Evolutionary conservation across 2,113 vertebrate species (phyloP).

Genomic region (Pachyramphus minor): DNA sequence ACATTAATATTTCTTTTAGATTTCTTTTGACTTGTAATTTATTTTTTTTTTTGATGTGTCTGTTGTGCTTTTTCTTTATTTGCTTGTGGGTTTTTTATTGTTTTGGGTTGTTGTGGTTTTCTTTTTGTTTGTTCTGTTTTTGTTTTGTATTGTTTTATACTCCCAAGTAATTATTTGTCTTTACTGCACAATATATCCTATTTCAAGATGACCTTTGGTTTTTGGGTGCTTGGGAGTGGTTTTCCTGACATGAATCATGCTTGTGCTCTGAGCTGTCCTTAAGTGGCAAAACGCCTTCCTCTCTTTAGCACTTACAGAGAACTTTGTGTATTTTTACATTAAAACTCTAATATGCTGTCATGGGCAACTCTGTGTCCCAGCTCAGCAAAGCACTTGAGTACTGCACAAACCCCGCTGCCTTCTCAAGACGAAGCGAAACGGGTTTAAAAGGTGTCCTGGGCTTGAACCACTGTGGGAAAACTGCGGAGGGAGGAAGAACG

Average conservation of each 20-base stretch:
- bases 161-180: not conserved
- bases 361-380: not conserved
- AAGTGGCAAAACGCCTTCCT: not conserved
- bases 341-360: not conserved
- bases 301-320: not conserved
- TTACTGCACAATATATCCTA: not conserved
- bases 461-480: not conserved
- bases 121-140: not conserved
- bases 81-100: not conserved
- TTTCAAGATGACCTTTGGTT: not conserved
- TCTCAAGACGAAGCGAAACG: not conserved
- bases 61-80: not conserved
- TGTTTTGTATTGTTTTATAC: not conserved
- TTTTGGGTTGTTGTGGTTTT: not conserved
- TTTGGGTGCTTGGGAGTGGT: not conserved
- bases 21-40: not conserved
- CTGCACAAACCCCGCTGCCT: not conserved
- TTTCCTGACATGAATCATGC: not conserved
- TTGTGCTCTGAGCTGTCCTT: not conserved
- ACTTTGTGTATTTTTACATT: not conserved
- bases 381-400: not conserved
- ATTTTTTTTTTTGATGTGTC: not conserved
- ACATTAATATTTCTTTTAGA: not conserved
- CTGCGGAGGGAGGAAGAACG: not conserved
- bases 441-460: not conserved